Conservation (phyloP, 2,888 invertebrate genomes). For the Mesoligia furuncula region DNA sequence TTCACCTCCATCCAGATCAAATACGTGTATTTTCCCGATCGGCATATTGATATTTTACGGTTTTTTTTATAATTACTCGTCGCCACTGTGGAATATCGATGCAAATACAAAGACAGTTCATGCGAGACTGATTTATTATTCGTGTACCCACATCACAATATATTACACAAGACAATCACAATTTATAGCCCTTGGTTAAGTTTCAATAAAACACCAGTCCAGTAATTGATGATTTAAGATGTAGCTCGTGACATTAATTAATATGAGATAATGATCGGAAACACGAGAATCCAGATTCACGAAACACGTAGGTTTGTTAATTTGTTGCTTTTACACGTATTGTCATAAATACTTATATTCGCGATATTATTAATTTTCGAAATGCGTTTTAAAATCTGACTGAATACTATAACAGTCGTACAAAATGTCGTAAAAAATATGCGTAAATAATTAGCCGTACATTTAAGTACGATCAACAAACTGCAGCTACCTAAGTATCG, state of each 20-base stretch:
- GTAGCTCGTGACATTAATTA: slow-evolving; percentile 28
- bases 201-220: slow-evolving; percentile 25
- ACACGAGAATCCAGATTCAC: slow-evolving; percentile 19
- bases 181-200: slow-evolving; percentile 36
- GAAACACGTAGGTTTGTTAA: slow-evolving; percentile 13
- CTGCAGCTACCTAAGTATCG: no score
- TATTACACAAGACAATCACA: slow-evolving; percentile 10
- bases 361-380: not conserved
- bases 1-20: no score
- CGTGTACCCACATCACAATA: no score
- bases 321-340: slow-evolving; percentile 13
- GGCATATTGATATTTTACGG: no score
- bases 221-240: slow-evolving; percentile 38
- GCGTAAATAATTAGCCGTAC: not conserved
- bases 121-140: no score
- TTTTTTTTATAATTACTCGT: no score
- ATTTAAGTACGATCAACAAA: not conserved
- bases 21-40: no score
- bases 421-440: no score
- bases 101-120: no score
- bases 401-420: not conserved
- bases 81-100: no score
- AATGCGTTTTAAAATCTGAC: not conserved
- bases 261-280: slow-evolving; percentile 44
- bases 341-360: not conserved